Conservation (phyloP, 2,888 invertebrate species). For the Atherix ibis region DNA sequence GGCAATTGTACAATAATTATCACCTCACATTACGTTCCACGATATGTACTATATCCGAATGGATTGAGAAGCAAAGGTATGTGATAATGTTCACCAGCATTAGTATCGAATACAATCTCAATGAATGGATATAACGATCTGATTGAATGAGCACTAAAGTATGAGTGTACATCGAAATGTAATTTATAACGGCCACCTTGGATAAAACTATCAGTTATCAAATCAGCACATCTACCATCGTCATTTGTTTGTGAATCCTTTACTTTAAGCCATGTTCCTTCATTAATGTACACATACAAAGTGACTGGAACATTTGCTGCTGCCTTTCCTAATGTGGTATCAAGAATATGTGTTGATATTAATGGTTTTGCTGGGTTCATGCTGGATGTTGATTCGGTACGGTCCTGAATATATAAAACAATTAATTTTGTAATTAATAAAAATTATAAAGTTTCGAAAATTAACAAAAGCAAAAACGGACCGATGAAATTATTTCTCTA, state of each 20-base stretch:
- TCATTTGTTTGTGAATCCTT: conserved; percentile 44
- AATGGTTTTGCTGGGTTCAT: too few relatives aligned
- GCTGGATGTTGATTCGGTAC: too few relatives aligned
- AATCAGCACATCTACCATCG: conserved; percentile 50
- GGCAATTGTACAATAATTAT: conserved; percentile 3
- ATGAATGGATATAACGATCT: conserved; percentile 39
- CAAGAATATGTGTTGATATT: conserved; percentile 60
- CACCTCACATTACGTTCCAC: conserved; percentile 38
- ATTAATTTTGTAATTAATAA: not conserved
- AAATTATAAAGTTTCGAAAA: not conserved
- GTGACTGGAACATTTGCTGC: conserved; percentile 49
- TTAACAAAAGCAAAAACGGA: too few relatives aligned
- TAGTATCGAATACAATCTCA: conserved; percentile 46
- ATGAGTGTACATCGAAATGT: conserved; percentile 54
- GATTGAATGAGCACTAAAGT: conserved; percentile 43
- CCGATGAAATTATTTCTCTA: too few relatives aligned
- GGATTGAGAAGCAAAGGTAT: conserved; percentile 57
- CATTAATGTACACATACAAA: conserved; percentile 46
- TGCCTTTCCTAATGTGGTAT: conserved; percentile 52
- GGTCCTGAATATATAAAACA: not conserved
- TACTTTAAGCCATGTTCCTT: conserved; percentile 50
- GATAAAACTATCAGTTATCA: conserved; percentile 40
- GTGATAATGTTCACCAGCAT: conserved; percentile 46
- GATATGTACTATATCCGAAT: conserved; percentile 58
- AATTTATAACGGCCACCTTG: conserved; percentile 55